Conservation (phyloP, 2,888 invertebrate species). For the Apodemia mormo region DNA sequence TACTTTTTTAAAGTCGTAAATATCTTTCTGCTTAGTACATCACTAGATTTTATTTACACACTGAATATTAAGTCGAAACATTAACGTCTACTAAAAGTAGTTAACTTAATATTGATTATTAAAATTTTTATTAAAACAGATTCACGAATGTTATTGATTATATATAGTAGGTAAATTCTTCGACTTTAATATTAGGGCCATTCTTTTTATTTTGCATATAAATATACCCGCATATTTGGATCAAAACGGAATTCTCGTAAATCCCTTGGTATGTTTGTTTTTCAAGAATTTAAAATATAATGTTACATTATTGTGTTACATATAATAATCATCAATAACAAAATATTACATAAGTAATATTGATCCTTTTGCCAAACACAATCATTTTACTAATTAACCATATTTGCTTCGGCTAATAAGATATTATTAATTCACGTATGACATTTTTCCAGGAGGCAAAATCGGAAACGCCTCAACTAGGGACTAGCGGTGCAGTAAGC, state of each 20-base stretch:
- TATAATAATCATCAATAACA: neutral
- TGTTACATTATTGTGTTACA: neutral
- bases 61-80: slow-evolving; percentile 25
- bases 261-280: neutral
- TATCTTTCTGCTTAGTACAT: neutral
- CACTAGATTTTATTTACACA: neutral
- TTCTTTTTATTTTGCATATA: slow-evolving; percentile 6
- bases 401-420: slow-evolving; percentile 57
- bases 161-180: neutral
- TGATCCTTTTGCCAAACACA: slow-evolving; percentile 39
- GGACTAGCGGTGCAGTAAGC: slow-evolving; percentile 77
- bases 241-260: neutral
- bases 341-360: neutral
- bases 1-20: neutral
- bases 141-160: neutral
- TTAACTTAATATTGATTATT: neutral
- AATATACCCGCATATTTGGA: neutral
- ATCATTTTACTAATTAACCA: slow-evolving; percentile 27
- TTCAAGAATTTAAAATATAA: neutral
- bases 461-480: slow-evolving; percentile 68
- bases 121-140: neutral
- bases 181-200: neutral
- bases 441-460: slow-evolving; percentile 72
- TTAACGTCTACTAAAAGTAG: neutral
- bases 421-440: slow-evolving; percentile 64